Percentiles rank a stretch among this genome's conserved stretches.
phyloP scores from a whole-genome alignment of 2,888 invertebrate genomes.

The Athalia cordata region DNA sequence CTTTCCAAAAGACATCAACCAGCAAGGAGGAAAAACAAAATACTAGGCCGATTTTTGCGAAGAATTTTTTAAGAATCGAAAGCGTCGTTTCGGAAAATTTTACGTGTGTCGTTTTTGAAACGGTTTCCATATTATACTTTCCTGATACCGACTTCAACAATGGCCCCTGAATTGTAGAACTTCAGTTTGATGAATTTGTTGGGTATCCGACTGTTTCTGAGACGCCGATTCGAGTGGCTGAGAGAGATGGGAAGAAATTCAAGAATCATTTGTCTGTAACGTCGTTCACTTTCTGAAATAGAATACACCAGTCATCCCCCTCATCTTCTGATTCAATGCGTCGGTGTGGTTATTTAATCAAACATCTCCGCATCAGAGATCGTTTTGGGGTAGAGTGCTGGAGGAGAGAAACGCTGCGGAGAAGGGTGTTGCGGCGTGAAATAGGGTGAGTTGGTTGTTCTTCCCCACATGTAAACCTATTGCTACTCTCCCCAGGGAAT shows the following conservation, averaged over 20 bases:
- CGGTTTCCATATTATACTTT: no score
- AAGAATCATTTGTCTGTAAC: conserved; percentile 30
- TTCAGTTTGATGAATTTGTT: no score
- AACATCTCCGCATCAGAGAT: conserved; percentile 62
- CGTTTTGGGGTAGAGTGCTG: conserved; percentile 23
- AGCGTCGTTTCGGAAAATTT: no score
- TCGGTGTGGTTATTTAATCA: conserved; percentile 73
- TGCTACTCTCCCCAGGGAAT: conserved; percentile 46
- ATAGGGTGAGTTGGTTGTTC: conserved; percentile 18
- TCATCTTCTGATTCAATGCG: conserved; percentile 72
- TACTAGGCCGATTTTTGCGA: no score
- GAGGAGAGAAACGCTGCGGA: conserved; percentile 41
- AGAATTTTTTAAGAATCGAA: no score
- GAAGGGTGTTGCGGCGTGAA: conserved; percentile 29
- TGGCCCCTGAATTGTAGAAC: no score
- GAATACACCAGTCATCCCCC: conserved; percentile 69
- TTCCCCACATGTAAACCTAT: conserved; percentile 49
- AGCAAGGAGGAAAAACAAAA: no score
- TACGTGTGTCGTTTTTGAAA: no score
- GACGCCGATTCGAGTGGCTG: background rate
- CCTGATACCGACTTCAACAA: no score
- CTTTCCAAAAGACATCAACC: no score
- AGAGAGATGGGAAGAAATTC: background rate
- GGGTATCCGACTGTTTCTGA: no score
- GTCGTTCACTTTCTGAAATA: conserved; percentile 38